Base-by-base conservation (phyloP, 2,888 invertebrate species). In the Amiota mariae region DNA sequence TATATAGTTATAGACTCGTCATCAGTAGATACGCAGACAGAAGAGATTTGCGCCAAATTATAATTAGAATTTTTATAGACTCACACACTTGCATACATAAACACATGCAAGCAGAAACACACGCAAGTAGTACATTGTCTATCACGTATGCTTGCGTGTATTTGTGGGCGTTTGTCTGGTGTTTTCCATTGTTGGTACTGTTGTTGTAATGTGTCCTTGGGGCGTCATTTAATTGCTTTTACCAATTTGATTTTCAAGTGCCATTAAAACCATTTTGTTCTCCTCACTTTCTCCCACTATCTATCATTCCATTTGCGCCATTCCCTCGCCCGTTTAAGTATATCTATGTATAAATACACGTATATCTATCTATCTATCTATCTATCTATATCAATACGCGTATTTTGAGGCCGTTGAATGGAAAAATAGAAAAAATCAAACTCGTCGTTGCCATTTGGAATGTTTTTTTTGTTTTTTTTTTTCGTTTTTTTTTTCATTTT, bases 161-260 rank as follows among this genome's bases (percentile, higher is more conserved):
- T 56, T 71, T 70, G 74, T 74, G 71, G 70, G 72, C 48, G 72
- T 57, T 46, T 56, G 68, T 73, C 70, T 77, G 72, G 68, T 71
- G 71, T 70, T 73, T 49, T 59, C 71, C 78, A 57, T 63, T 54
- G 24, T n/a, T 15, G 15, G 66, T 72, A 78, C 66, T 77, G 81
- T 73, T 78, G 84, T 74, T 85, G 87, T 88, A 88, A 89, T 89
- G 84, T 89, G 89, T 89, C 88, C 88, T 88, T 88, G 89, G 88
- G 88, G 89, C 89, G 88, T 89, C 87, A 85, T 89, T 89, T 88
- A 88, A 88, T 88, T 88, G 88, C 87, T 88, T 89, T 85, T 86
- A 85, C 85, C 84, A 87, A 88, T 88, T 88, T 86, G 84, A 82
- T 86, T 88, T 87, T 88, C 83, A 87, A 88, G 87, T 87, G 86